Base-by-base conservation (phyloP, 1,140 invertebrate genomes). In the Heliconius melpomene region DNA sequence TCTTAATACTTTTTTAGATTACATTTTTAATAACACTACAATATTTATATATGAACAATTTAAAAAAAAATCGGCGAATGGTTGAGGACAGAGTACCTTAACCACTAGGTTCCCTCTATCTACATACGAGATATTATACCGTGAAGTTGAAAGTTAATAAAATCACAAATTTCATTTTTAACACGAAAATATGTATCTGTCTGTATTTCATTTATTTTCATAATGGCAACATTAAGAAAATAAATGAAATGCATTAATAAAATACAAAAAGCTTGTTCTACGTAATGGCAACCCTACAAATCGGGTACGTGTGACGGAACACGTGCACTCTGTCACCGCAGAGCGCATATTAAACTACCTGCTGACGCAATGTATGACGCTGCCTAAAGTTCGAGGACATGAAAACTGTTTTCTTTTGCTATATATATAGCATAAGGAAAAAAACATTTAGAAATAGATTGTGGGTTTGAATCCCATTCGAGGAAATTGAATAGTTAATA, bases 301-400 rank as follows among this genome's bases (percentile, higher is more conserved):
- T 79, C 60, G n/a, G 50, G 77, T 38, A 77, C 70, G 36, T 82
- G 77, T 76, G 74, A 82, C 32, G 78, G 74, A 76, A 71, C 77
- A 79, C 77, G 80, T 79, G 77, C 80, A 79, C 73, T 82, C 70
- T 70, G 80, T 79, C 36, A 82, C 80, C 77, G 71, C 80, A 82
- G 29, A 76, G 80, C 80, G 40, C 77, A 82, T 76, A 79, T 77
- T 82, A 76, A 66, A 82, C 50, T 79, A 76, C 72, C 29, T 60
- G 52, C 74, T 72, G 78, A 72, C 66, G 38, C 72, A 79, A 60
- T 79, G 66, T 74, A 36, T 8, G 18, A 32, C 57, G 54, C 60
- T 57, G 20, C 3, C n/a, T 57, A 57, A 57, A 57, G 54, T 57
- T 57, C 3, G 54, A 2, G 54, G 20, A 66, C 60, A 66, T 16